Percentiles rank a stretch among this genome's conserved stretches.
These are phyloP conservation scores for Ciconia boyciana DNA, from an alignment of 2,113 vertebrate species.

Conservation along the genomic window DNA sequence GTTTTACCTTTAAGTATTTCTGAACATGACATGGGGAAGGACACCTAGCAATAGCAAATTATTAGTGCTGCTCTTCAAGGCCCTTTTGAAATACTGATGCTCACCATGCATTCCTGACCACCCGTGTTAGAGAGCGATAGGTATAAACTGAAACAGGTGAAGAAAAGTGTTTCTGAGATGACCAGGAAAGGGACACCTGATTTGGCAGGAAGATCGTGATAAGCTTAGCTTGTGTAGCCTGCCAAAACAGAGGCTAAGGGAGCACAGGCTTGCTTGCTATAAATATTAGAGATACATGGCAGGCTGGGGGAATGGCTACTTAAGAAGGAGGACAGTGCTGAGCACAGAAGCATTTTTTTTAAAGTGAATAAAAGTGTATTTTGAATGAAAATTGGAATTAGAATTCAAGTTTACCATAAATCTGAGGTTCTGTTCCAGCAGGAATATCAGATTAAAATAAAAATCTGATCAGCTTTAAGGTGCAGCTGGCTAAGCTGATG, in stretches of 20 bases:
- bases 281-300: not conserved
- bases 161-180: not conserved
- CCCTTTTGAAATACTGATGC: not conserved
- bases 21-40: not conserved
- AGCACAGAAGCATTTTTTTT: not conserved
- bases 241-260: not conserved
- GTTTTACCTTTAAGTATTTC: not conserved
- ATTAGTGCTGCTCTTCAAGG: not conserved
- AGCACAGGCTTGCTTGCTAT: not conserved
- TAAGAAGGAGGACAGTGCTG: not conserved
- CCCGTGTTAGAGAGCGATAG: fast-evolving
- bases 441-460: not conserved
- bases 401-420: not conserved
- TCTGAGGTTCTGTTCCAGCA: not conserved
- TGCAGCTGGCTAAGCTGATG: not conserved
- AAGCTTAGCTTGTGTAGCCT: not conserved
- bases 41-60: not conserved
- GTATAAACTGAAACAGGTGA: not conserved
- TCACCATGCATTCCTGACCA: not conserved
- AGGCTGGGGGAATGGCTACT: not conserved
- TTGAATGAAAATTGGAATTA: not conserved
- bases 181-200: not conserved
- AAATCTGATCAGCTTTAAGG: not conserved
- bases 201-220: not conserved
- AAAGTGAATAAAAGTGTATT: not conserved